Evolutionary conservation across 1,140 invertebrate species (phyloP).

Genomic region (Drosophila seguyi): DNA sequence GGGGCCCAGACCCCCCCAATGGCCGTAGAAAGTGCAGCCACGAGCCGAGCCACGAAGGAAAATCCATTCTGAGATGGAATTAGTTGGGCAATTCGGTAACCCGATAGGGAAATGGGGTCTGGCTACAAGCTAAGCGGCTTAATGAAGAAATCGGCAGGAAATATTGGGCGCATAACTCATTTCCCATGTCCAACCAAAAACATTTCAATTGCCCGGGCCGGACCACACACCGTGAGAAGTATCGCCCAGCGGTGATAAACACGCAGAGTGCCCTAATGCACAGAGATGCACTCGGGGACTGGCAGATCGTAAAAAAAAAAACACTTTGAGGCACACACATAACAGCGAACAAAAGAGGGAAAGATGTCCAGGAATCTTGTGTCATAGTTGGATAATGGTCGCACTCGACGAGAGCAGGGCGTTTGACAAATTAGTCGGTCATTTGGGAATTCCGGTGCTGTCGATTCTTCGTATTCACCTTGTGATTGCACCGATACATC

Average conservation of each 20-base stretch:
- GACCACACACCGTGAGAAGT: slow-evolving; percentile 69
- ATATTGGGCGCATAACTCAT: slow-evolving; percentile 28
- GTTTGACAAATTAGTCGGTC: slow-evolving; percentile 74
- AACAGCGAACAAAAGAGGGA: slow-evolving; percentile 10
- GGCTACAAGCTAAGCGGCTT: slow-evolving; percentile 29
- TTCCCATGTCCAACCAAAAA: slow-evolving; percentile 14
- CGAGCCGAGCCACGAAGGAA: slow-evolving; percentile 5
- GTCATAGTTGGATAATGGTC: slow-evolving; percentile 52
- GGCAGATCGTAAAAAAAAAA: slow-evolving; percentile 37
- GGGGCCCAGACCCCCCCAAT: background rate
- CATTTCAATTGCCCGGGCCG: slow-evolving; percentile 22
- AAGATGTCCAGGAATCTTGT: slow-evolving; percentile 37
- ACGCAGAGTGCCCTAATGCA: slow-evolving; percentile 45
- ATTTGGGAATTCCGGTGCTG: slow-evolving; percentile 54
- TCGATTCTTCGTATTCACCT: slow-evolving; percentile 33
- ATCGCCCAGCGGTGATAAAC: slow-evolving; percentile 44
- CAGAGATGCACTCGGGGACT: slow-evolving; percentile 33
- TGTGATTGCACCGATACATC: slow-evolving; percentile 31
- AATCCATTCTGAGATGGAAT: slow-evolving; percentile 25
- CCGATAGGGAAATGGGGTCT: slow-evolving; percentile 36
- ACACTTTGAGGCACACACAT: slow-evolving; percentile 28
- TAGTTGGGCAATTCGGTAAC: slow-evolving; percentile 41
- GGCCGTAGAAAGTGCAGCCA: slow-evolving; percentile 37
- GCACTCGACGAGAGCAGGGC: slow-evolving; percentile 25
- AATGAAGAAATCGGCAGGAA: slow-evolving; percentile 30